Base-by-base conservation (phyloP, 2,888 invertebrate genomes). In the Scelioninae gen. 2 region DNA sequence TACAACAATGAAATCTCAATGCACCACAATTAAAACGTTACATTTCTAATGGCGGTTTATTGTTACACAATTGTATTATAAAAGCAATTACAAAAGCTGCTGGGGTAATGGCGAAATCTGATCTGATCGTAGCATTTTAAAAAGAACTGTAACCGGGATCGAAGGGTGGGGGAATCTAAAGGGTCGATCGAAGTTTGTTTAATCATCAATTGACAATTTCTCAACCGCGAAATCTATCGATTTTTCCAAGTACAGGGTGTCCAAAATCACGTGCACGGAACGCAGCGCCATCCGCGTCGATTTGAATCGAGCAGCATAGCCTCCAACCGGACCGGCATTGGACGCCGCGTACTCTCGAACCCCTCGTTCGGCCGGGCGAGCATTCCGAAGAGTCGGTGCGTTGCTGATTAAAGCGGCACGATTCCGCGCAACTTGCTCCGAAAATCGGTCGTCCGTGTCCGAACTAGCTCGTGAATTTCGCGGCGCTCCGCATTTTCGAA, bases 281-380 rank as follows among this genome's bases (percentile, higher is more conserved):
- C 33, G 53, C 69, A 77, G 73, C 63, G 74, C 70, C 73, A 71
- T 65, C 43, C 65, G 46, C 41, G 35, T 57, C 77, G 69, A 78
- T 82, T 84, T 80, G 79, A 84, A 84, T 80, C 73, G 73, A 77
- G 81, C 77, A 78, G 78, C 78, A 74, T 80, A 86, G 82, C 80
- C 87, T 86, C 85, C 82, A 84, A 85, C 81, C 85, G 82, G 86
- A 82, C 82, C 73, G 68, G 70, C 46, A 35, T 75, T 61, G 67
- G 61, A 73, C 73, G 73, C 78, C 68, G 76, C 78, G 87, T 88
- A 90, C 90, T 91, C 91, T 91, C 90, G 90, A 90, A 91, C 89
- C 91, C 91, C 91, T 90, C 91, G 88, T 86, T 85, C 81, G 78
- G 80, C 78, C 48, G 37, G 3, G 10, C 18, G 22, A 55, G 15